Evolutionary conservation across 2,888 invertebrate species (phyloP), one percentile per base, ranked within the genome.

Genomic region (Ornithoptera priamus): DNA sequence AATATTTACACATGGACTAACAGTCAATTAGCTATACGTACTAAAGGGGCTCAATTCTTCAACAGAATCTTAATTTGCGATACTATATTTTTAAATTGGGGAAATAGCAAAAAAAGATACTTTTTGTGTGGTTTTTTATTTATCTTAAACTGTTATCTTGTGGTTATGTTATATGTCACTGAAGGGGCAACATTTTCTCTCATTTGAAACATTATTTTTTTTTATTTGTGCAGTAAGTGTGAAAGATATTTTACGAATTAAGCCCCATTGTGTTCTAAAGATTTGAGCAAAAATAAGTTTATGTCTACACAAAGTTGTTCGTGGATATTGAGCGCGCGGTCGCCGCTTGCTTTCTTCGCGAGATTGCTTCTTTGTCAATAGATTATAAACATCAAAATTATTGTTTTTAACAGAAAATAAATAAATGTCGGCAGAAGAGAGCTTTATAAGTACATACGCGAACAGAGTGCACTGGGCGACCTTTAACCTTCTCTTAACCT

Each of bases 1-100:
- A 90, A 83, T 91, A 92, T 92, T 86, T 92, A 92, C 90, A 92
- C 79, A 74, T 80, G 83, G 86, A 86, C 90, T 90, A 87, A 85
- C 84, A 89, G 87, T 89, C 87, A 85, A 81, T 86, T 84, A 84
- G 81, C 86, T 89, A 89, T 64, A 74, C 71, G 64, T 73, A 75
- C 71, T 39, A 71, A 73, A 61, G n/a, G 67, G 67, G 65, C 66
- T 71, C 58, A 66, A 68, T 66, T 63, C 67, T 57, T 65, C 24
- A 64, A 39, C 39, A 39, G 39, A 24, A 1, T 24, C 17, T 12
- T 59, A 24, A 59, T 59, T 12, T 5, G 2, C 22, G 1, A 17
- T 30, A 24, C 4, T 59, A 12, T 24, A 5, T 30, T n/a, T 10
- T 57, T 30, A 30, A 30, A 30, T 30, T 30, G 3, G 30, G 30